A percentile compares a stretch with the other conserved stretches of the same genome.
Evolutionary conservation across 2,888 invertebrate genomes (phyloP).

Genomic region (Bellardia bayeri): DNA sequence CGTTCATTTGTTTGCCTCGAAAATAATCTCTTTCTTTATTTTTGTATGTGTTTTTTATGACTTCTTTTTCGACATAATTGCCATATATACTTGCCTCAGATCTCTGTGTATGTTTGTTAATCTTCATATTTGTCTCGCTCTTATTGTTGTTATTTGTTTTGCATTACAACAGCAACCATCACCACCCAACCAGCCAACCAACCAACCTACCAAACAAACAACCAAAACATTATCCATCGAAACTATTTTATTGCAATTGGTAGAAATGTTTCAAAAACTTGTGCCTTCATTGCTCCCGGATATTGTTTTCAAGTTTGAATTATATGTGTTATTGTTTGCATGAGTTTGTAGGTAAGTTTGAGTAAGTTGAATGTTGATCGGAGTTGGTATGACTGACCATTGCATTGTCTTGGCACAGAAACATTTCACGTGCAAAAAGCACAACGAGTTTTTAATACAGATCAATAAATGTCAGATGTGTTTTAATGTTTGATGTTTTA

Average conservation of each 20-base stretch:
- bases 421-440: conserved; percentile 6
- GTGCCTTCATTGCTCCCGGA: conserved; percentile 35
- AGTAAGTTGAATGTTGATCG: conserved; percentile 44
- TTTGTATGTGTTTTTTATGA: background rate
- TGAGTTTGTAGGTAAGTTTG: conserved; percentile 72
- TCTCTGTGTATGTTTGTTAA: background rate
- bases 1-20: no score
- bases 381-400: conserved; percentile 72
- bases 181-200: background rate
- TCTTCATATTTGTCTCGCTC: conserved; percentile 21
- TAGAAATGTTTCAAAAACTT: conserved; percentile 31
- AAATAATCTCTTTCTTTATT: background rate
- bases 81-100: background rate
- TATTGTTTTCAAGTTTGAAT: conserved; percentile 64
- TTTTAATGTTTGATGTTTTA: conserved; percentile 43
- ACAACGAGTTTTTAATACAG: conserved; percentile 50
- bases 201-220: background rate
- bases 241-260: conserved; percentile 17
- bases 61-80: background rate
- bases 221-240: background rate
- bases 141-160: conserved; percentile 16
- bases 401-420: conserved; percentile 41
- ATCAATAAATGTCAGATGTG: conserved; percentile 57
- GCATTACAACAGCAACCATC: background rate
- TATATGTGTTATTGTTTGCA: conserved; percentile 29